Percentiles rank a stretch among this genome's conserved stretches.
These are phyloP conservation scores for Galbula dea DNA, from an alignment of 2,113 vertebrate genomes.

Conservation along the genomic window DNA sequence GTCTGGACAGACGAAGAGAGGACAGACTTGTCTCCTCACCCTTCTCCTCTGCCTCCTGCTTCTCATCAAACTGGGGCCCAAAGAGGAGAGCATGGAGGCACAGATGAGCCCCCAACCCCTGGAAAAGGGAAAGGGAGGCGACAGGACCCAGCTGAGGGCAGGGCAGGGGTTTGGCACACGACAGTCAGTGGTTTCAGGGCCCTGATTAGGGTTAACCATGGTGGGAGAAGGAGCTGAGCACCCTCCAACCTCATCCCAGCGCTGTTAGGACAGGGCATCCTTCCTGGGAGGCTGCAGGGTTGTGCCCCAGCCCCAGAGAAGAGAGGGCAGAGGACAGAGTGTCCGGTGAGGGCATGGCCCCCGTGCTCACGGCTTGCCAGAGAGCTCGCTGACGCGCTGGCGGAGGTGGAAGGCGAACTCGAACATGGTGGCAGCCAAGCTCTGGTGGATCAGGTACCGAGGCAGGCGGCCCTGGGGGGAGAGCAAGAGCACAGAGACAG, in stretches of 20 bases:
- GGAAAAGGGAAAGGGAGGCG: fast-evolving
- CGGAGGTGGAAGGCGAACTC: slow-evolving; percentile 92
- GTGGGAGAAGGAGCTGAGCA: neutral
- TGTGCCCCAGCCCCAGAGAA: neutral
- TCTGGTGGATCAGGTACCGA: slow-evolving; percentile 96
- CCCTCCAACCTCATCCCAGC: fast-evolving
- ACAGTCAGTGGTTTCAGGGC: neutral
- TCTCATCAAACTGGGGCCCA: fast-evolving
- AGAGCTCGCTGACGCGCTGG: slow-evolving; percentile 80
- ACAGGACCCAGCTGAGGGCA: neutral
- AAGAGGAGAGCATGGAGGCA: neutral
- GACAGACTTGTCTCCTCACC: neutral
- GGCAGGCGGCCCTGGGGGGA: slow-evolving; percentile 85
- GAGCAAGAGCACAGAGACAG: fast-evolving
- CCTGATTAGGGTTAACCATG: fast-evolving
- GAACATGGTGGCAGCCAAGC: slow-evolving; percentile 94
- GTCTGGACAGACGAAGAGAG: fast-evolving
- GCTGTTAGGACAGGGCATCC: neutral
- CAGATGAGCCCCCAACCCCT: neutral
- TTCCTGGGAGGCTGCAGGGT: neutral
- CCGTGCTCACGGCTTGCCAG: slow-evolving; percentile 20
- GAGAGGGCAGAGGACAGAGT: neutral
- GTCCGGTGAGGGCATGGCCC: neutral
- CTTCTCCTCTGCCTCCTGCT: neutral
- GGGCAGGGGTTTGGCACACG: neutral